Evolutionary conservation across 92 coral and sea anemone species (phyloP), one percentile per base, ranked within the genome.

Genomic region (Muricea muricata): DNA sequence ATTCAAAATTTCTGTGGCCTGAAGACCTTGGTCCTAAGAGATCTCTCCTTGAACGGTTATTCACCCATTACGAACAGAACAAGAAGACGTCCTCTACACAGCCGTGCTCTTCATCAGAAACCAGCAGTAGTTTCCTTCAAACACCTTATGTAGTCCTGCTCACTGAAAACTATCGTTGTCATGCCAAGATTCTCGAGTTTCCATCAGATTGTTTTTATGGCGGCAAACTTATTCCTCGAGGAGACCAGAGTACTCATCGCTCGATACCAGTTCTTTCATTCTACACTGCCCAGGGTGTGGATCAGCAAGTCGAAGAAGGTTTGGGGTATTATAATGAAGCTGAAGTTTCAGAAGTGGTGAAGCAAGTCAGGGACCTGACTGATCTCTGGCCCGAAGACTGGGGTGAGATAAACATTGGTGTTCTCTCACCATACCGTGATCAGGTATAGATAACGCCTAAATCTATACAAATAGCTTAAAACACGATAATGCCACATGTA

Each of bases 11-110:
- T 0, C 6, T 11, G 18, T 54, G 82, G 58, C 93, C 89, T 6
- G 70, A 86, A 17, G 70, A 75, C 20, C 65, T 71, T 79, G 98
- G 99, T 7, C 94, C 93, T 4, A 82, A 79, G 56, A 81, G 47
- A 54, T 93, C 99, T 12, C 92, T 96, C 10, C 94, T 97, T 23
- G 97, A 93, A 67, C 80, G 99, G 30, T 89, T 96, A 25, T 93
- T 96, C 73, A 89, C 93, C 50, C 91, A 80, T 31, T 96, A 96
- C 48, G 79, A 83, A 29, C 47, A 57, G 20, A 6, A 31, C 23
- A 7, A 45, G 1, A 25, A 60, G 37, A 3, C 69, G 0, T 30
- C n/a, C n/a, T n/a, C 69, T 11, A 37, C 3, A 6, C 65, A 77
- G 46, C 21, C 42, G 42, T 4, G 42, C 9, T 37, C 42, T 37